A percentile compares a stretch with the other conserved stretches of the same genome.
Evolutionary conservation across 2,797 vertebrate genomes (phyloP).

Genomic region (Pseudocheirus occidentalis): DNA sequence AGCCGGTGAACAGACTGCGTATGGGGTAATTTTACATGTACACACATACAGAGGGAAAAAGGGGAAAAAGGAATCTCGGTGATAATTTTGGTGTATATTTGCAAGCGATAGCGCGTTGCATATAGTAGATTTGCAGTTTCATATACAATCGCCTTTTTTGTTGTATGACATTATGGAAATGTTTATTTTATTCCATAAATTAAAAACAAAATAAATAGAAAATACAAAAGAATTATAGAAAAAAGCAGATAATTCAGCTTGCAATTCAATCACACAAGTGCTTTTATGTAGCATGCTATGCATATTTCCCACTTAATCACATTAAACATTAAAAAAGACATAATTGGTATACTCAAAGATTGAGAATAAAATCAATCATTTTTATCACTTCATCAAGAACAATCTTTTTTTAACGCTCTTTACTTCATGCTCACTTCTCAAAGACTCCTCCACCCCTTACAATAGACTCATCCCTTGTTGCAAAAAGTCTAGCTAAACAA

Average conservation of each 20-base stretch:
- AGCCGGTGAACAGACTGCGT: neutral
- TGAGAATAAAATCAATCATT: neutral
- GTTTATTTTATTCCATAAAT: neutral
- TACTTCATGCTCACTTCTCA: neutral
- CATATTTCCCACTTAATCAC: neutral
- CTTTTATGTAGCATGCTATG: neutral
- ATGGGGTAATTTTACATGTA: neutral
- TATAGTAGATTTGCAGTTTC: neutral
- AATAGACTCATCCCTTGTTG: neutral
- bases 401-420: neutral
- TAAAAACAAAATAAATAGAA: neutral
- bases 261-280: neutral
- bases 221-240: neutral
- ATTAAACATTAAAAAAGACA: neutral
- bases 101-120: neutral
- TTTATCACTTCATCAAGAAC: neutral
- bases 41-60: neutral
- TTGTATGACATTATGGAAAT: neutral
- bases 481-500: neutral
- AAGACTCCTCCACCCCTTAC: neutral
- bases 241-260: neutral
- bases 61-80: neutral
- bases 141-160: neutral
- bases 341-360: too few relatives aligned
- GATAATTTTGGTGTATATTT: neutral